These are phyloP conservation scores for Cyanistes caeruleus DNA, from an alignment of 2,113 vertebrate species.

Conservation along the genomic window DNA sequence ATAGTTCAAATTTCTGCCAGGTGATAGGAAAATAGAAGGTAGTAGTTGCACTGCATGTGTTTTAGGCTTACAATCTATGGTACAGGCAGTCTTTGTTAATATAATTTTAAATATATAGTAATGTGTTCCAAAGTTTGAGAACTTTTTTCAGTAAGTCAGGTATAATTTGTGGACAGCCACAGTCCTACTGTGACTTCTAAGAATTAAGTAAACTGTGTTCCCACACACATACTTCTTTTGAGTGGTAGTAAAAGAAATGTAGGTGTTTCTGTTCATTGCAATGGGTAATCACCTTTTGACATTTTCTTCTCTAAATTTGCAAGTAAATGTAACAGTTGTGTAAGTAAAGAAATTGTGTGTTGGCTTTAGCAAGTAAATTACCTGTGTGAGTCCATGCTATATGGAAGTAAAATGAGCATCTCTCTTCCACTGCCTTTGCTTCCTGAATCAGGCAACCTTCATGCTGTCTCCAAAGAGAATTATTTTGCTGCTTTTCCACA, in stretches of 20 bases:
- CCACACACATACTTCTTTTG: not conserved
- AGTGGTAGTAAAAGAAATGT: constrained; percentile 4
- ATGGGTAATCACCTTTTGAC: not conserved
- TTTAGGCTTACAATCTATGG: not conserved
- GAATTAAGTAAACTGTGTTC: not conserved
- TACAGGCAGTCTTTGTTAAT: not conserved
- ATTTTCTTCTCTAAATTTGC: constrained; percentile 1
- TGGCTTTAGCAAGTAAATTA: not conserved
- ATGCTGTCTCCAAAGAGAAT: not conserved
- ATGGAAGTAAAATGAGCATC: not conserved
- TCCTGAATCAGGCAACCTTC: not conserved
- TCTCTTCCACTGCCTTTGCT: not conserved
- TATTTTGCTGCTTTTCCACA: not conserved
- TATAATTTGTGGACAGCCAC: not conserved
- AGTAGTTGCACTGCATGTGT: not conserved
- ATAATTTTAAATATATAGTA: not conserved
- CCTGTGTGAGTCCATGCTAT: not conserved
- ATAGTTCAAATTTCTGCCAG: not conserved
- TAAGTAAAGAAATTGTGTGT: not conserved
- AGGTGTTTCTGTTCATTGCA: constrained; percentile 26
- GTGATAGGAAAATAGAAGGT: not conserved
- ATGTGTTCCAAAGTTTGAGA: not conserved
- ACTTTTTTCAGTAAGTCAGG: not conserved
- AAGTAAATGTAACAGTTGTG: not conserved
- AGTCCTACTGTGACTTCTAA: constrained; percentile 26